Evolutionary conservation across 2,113 vertebrate genomes (phyloP).

Genomic region (zebrafish (Danio rerio)): GRCz12tu NC_133196.1:30939501-30940000

Average conservation of each 20-base stretch:
- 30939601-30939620: no score
- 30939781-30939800: constrained; percentile 30
- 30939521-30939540: no score
- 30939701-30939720: constrained; percentile 34
- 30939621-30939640: not conserved
- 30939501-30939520: no score
- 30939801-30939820: constrained; percentile 1
- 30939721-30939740: constrained; percentile 34
- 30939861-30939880: constrained; percentile 57
- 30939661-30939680: not conserved
- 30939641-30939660: not conserved
- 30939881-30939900: constrained; percentile 67
- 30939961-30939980: constrained; percentile 22
- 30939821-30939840: constrained; percentile 52
- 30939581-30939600: no score
- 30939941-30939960: constrained; percentile 57
- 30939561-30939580: no score
- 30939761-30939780: constrained; percentile 19
- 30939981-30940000: constrained; percentile 61
- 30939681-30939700: not conserved
- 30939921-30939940: constrained; percentile 66
- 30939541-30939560: no score
- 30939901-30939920: constrained; percentile 61
- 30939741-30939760: constrained; percentile 27
- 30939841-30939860: constrained; percentile 69